Evolutionary conservation across 2,888 invertebrate genomes (phyloP), one percentile per base, ranked within the genome.

Genomic region (Ochropleura plecta): DNA sequence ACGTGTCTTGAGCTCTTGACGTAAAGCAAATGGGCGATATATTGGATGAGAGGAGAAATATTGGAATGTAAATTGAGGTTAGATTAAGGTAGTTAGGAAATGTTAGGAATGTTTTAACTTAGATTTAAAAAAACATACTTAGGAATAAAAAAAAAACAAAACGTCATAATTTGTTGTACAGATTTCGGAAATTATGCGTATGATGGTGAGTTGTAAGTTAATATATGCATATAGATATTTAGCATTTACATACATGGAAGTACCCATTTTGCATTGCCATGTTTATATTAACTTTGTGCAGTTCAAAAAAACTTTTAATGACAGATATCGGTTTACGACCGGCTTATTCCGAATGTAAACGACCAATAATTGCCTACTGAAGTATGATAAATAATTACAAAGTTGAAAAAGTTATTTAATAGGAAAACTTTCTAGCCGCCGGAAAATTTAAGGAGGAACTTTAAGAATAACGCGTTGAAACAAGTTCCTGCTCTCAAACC

Each of bases 1-100:
- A 79, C 75, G 67, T 12, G 63, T 30, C 10, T 48, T 63, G 42
- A 62, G 10, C 59, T 30, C 10, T 48, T 63, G 42, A 62, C 40
- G 18, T 57, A 57, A 67, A 69, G 20, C 66, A 82, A 75, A 68
- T 63, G 42, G 46, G 4, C 9, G 20, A 62, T 53, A 44, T 79
- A 55, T 64, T 72, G 14, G 51, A 8, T 62, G 40, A 76, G 46
- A 40, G 40, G 18, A 14, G 51, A 53, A 14, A 12, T 51, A 57
- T 68, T 62, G 14, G n/a, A 5, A 40, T 44, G 5, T 78, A 44
- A 55, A 57, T 57, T 9, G 63, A 40, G 12, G 20, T 20, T 9
- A 51, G 12, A 44, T 72, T 49, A 5, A 73, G n/a, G 8, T 16
- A 12, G 18, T 67, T 44, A 5, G 30, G 14, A 14, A 42, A 16